Conservation (phyloP, 2,113 vertebrate genomes). For the Perca fluviatilis region DNA sequence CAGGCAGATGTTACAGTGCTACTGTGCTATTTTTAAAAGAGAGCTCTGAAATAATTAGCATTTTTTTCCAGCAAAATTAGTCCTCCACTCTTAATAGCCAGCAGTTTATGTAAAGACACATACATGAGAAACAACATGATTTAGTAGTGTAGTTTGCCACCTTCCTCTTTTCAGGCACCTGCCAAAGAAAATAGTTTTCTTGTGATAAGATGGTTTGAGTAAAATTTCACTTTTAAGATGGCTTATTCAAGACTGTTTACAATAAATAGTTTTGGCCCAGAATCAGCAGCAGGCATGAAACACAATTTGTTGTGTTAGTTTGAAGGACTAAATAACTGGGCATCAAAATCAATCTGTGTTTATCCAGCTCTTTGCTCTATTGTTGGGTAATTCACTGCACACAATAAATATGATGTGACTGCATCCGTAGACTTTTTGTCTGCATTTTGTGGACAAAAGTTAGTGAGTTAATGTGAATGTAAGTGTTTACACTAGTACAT, state of each 20-base stretch:
- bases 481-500: constrained; percentile 27
- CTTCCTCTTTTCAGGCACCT: neutral
- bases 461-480: neutral
- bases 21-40: neutral
- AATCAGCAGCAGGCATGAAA: constrained; percentile 11
- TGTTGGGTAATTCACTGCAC: constrained; percentile 16
- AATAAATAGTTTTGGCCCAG: constrained; percentile 8
- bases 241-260: constrained; percentile 6
- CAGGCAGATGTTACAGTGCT: neutral
- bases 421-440: neutral
- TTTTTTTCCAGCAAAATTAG: neutral
- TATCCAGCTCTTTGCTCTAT: constrained; percentile 39
- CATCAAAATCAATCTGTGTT: constrained; percentile 54
- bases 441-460: neutral
- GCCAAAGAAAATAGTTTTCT: neutral
- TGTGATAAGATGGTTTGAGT: neutral
- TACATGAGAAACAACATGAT: neutral
- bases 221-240: neutral
- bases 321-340: constrained; percentile 53
- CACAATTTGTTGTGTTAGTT: constrained; percentile 37
- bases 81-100: neutral
- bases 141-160: neutral
- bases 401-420: neutral
- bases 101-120: neutral
- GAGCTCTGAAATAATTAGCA: neutral